Evolutionary conservation across 2,888 invertebrate genomes (phyloP).

Genomic region (Ectemnius cavifrons): DNA sequence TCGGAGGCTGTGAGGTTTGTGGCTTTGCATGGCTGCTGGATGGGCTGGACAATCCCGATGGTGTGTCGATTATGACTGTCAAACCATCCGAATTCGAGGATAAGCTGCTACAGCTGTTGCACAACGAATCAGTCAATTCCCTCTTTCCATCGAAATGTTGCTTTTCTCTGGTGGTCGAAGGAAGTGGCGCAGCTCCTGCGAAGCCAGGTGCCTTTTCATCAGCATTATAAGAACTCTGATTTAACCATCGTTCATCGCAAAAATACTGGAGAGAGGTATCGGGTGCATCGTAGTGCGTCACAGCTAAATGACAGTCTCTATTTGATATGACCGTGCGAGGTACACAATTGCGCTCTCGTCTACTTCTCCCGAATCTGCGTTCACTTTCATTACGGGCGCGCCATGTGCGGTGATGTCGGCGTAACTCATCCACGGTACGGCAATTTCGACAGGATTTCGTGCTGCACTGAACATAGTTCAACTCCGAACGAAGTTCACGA

Average conservation of each 20-base stretch:
- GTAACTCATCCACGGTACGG: conserved; percentile 76
- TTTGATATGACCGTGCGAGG: conserved; percentile 76
- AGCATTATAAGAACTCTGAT: conserved; percentile 84
- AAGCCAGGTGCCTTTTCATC: conserved; percentile 85
- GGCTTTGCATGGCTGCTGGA: conserved; percentile 66
- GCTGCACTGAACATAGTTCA: conserved; percentile 70
- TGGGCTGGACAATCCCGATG: conserved; percentile 71
- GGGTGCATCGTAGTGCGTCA: conserved; percentile 85
- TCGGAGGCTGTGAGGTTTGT: conserved; percentile 66
- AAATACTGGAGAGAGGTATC: conserved; percentile 93
- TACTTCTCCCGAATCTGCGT: conserved; percentile 23
- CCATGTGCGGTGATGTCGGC: conserved; percentile 77
- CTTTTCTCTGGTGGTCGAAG: conserved; percentile 72
- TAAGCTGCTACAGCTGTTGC: conserved; percentile 79
- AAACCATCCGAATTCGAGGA: conserved; percentile 78
- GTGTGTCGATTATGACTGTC: conserved; percentile 76
- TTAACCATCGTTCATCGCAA: conserved; percentile 92
- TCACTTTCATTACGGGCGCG: background rate
- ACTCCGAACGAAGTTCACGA: conserved; percentile 77
- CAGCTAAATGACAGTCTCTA: conserved; percentile 84
- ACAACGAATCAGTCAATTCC: conserved; percentile 77
- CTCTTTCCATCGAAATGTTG: conserved; percentile 68
- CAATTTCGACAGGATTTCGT: conserved; percentile 51
- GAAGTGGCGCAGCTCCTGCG: conserved; percentile 76
- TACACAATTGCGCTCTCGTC: conserved; percentile 65